Percentiles rank a stretch among this genome's conserved stretches.
Evolutionary conservation across 1,140 invertebrate species (phyloP).

Genomic region (Drosophila takahashii): DNA sequence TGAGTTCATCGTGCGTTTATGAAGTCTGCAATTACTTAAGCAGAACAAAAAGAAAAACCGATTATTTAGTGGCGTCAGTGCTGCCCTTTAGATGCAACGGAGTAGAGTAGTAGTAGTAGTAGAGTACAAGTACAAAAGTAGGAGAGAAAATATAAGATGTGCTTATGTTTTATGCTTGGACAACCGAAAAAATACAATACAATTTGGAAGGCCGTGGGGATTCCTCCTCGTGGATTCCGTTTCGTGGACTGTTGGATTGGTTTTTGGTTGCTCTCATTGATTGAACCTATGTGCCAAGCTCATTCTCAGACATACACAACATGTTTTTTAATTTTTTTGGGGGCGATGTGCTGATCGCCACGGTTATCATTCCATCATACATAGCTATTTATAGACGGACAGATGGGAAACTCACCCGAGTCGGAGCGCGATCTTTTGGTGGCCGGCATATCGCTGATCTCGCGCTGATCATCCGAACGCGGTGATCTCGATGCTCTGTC

Average conservation of each 20-base stretch:
- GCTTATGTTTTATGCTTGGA: constrained; percentile 52
- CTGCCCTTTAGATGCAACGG: constrained; percentile 77
- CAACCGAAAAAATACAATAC: constrained; percentile 42
- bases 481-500: constrained; percentile 81
- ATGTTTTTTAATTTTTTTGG: constrained; percentile 7
- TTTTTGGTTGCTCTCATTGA: not conserved
- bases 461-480: constrained; percentile 80
- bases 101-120: constrained; percentile 68
- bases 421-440: constrained; percentile 77
- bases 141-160: constrained; percentile 69
- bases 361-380: constrained; percentile 52
- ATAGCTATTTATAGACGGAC: constrained; percentile 35
- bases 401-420: constrained; percentile 73
- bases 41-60: constrained; percentile 84
- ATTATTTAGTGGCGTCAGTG: constrained; percentile 83
- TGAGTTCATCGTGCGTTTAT: constrained; percentile 82
- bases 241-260: constrained; percentile 16
- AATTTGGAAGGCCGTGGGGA: constrained; percentile 17
- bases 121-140: constrained; percentile 43
- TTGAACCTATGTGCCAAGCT: constrained; percentile 53
- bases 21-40: constrained; percentile 85
- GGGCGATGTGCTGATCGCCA: constrained; percentile 28
- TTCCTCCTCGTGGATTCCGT: constrained; percentile 18
- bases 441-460: constrained; percentile 68
- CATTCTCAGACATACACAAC: constrained; percentile 39